A percentile compares a stretch with the other conserved stretches of the same genome.
Conservation (phyloP, 1,140 invertebrate species). For the Oryctes rhinoceros region DNA sequence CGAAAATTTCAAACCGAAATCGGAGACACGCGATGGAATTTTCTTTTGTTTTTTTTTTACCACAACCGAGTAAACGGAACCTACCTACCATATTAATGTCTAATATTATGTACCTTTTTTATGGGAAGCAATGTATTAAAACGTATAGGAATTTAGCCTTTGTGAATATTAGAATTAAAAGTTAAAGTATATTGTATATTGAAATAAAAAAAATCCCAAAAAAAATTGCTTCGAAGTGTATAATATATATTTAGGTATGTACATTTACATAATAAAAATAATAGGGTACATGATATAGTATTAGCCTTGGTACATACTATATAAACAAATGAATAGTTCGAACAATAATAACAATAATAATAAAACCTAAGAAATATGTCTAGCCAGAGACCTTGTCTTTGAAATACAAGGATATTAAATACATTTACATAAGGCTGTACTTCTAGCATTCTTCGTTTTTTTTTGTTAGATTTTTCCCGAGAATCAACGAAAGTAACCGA, state of each 20-base stretch:
- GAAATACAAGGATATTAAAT: not conserved
- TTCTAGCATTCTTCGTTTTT: not conserved
- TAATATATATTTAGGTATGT: not conserved
- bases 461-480: not conserved
- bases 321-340: not conserved
- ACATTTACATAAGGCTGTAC: not conserved
- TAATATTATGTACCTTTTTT: not conserved
- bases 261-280: constrained; percentile 15
- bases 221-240: not conserved
- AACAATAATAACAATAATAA: constrained; percentile 15
- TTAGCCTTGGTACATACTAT: not conserved
- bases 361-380: not conserved
- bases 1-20: constrained; percentile 22
- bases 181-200: not conserved
- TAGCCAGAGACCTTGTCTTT: not conserved
- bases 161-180: constrained; percentile 5
- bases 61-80: too few relatives aligned
- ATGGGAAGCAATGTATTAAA: constrained; percentile 6
- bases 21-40: not conserved
- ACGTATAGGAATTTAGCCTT: not conserved
- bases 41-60: too few relatives aligned
- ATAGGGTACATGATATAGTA: constrained; percentile 16
- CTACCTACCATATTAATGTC: too few relatives aligned
- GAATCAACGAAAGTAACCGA: constrained; percentile 12
- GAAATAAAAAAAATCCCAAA: not conserved